Evolutionary conservation across 2,113 vertebrate genomes (phyloP), one percentile per base, ranked within the genome.

Genomic region (Neomonachus schauinslandi): DNA sequence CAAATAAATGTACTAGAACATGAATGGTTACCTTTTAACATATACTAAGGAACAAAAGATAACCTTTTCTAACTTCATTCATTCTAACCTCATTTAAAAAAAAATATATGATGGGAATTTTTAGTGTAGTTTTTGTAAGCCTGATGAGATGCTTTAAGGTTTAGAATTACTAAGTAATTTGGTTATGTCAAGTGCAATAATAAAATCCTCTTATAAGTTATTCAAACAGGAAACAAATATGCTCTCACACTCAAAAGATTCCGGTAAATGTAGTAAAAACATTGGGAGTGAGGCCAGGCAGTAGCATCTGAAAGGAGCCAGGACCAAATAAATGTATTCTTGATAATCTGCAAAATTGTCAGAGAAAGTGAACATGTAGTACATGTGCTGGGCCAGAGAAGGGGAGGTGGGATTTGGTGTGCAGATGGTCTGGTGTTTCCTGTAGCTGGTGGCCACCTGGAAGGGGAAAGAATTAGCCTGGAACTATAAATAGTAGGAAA

Each of bases 71-170:
- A 82, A 59, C 26, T 7, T 65, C 63, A 65, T 92, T 90, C 46
- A 72, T 82, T 93, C 74, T 88, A 80, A 65, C 5, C 10, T 49
- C n/a, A 18, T 84, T 63, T 22, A 21, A 39, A 51, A 28, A 28
- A 24, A 85, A 92, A 72, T 61, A 86, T 14, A 28, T 84, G 61
- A 72, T 93, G 79, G 57, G 22, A 92, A 74, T 49, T 92, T 94
- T 87, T 55, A 33, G 1, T 69, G 59, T 71, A 57, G 14, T 49
- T 92, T 97, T 89, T 87, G 5, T 93, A 63, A 93, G 21, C 51
- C 55, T 81, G 24, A 49, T 72, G 72, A 84, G n/a, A 74, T 87
- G 24, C 84, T 92, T 86, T 89, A 83, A 95, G 39, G 22, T 96
- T 82, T 80, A 90, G 74, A 92, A 84, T 82, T 67, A 36, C 12